Base-by-base conservation (phyloP, 2,888 invertebrate genomes). In the Ferdinandea cuprea region DNA sequence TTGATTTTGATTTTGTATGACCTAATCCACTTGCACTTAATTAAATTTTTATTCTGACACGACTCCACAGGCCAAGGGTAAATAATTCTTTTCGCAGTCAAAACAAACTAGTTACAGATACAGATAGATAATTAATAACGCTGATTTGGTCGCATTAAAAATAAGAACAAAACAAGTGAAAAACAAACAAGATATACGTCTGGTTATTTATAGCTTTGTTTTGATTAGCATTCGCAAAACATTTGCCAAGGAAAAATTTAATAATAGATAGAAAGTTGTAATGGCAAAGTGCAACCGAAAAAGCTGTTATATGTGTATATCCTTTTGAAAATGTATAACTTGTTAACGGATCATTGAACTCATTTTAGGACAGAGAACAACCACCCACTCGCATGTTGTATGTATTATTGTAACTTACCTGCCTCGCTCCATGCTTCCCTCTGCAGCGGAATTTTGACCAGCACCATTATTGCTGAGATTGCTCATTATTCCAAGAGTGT, bases 401-500 rank as follows among this genome's bases (percentile, higher is more conserved):
- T n/a, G n/a, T n/a, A n/a, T n/a, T n/a, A n/a, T 65, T 61, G 58
- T 28, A 52, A 85, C 86, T 79, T 63, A 88, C 89, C 88, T 89
- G 78, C 88, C 90, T 13, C 90, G 87, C 32, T 90, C 90, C 86
- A 90, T 88, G 77, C 90, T 90, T 30, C 90, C 90, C 73, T 90
- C 90, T 37, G 90, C 90, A n/a, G 90, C 90, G 35, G 88, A 87
- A 86, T 89, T 90, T 83, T 90, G 90, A 66, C 83, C 85, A 63
- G 85, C 86, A 78, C 81, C 81, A 80, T 80, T 85, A 66, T 89
- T 88, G 86, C 88, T 89, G 85, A 89, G 86, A 86, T 90, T 90
- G 87, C 88, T 90, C 90, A 90, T 90, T 87, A 89, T 89, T 88
- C 88, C 89, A 85, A 89, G 86, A 74, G 89, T 89, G 71, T 89